These are phyloP conservation scores for Staurois parvus DNA, from an alignment of 2,797 vertebrate species.

Conservation along the genomic window DNA sequence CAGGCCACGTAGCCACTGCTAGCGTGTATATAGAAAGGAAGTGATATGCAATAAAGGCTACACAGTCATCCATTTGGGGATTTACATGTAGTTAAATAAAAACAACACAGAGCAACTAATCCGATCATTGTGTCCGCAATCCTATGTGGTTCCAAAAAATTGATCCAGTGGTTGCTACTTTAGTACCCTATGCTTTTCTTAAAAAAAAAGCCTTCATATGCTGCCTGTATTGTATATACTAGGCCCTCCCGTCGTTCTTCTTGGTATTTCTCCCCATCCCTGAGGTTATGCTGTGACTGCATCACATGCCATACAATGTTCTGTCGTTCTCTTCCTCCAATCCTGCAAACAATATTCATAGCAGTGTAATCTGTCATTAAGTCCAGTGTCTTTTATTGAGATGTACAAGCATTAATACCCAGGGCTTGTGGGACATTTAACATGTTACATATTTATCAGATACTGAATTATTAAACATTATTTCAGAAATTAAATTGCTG, in stretches of 20 bases:
- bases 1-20: no score
- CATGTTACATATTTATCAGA: slow-evolving; percentile 15
- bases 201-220: not conserved
- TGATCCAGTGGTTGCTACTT: not conserved
- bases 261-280: not conserved
- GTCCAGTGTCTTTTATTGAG: not conserved
- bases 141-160: not conserved
- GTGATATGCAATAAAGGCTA: no score
- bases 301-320: not conserved
- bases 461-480: slow-evolving; percentile 16
- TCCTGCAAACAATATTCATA: not conserved
- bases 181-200: not conserved
- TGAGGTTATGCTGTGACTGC: not conserved
- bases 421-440: not conserved
- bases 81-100: not conserved
- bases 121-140: not conserved
- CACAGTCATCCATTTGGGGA: no score
- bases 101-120: not conserved
- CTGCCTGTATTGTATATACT: not conserved
- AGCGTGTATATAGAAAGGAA: no score
- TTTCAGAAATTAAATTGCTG: slow-evolving; percentile 20
- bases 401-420: not conserved
- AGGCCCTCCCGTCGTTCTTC: not conserved
- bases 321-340: not conserved
- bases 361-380: not conserved